Percentiles rank a stretch among this genome's conserved stretches.
Conservation (phyloP, 1,140 invertebrate species). For the Drosophila novamexicana region DNA sequence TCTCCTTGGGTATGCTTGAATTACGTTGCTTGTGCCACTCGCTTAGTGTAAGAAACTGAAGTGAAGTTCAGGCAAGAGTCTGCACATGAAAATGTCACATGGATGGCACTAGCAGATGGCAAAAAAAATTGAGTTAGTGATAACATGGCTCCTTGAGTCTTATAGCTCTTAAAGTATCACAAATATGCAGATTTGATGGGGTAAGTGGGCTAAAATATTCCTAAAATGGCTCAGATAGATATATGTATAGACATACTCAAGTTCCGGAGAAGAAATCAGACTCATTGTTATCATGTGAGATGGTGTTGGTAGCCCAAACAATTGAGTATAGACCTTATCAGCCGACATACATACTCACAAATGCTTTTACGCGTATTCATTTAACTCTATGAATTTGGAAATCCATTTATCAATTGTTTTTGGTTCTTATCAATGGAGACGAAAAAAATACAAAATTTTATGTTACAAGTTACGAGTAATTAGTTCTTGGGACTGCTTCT, state of each 20-base stretch:
- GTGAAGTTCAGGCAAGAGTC: constrained; percentile 12
- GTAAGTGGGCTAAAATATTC: neutral
- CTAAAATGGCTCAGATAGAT: neutral
- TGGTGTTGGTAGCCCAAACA: neutral
- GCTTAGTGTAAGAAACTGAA: constrained; percentile 25
- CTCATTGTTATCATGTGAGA: neutral
- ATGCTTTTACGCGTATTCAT: neutral
- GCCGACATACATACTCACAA: neutral
- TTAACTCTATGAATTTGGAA: neutral
- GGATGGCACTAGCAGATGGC: constrained; percentile 3
- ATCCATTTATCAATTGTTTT: neutral
- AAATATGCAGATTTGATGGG: constrained; percentile 4
- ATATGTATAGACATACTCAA: neutral
- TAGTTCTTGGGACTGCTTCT: neutral
- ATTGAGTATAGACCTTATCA: constrained; percentile 18
- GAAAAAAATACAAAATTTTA: neutral
- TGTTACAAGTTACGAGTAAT: constrained; percentile 17
- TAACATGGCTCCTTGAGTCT: constrained; percentile 15
- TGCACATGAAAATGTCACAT: constrained; percentile 11
- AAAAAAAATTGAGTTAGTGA: constrained; percentile 32
- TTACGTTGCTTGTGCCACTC: constrained; percentile 33
- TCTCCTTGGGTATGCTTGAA: constrained; percentile 16
- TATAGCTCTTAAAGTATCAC: constrained; percentile 14
- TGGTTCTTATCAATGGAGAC: constrained; percentile 17
- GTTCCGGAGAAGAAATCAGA: neutral